phyloP scores from a whole-genome alignment of 2,797 vertebrate genomes.

The Nothura maculosa region DNA sequence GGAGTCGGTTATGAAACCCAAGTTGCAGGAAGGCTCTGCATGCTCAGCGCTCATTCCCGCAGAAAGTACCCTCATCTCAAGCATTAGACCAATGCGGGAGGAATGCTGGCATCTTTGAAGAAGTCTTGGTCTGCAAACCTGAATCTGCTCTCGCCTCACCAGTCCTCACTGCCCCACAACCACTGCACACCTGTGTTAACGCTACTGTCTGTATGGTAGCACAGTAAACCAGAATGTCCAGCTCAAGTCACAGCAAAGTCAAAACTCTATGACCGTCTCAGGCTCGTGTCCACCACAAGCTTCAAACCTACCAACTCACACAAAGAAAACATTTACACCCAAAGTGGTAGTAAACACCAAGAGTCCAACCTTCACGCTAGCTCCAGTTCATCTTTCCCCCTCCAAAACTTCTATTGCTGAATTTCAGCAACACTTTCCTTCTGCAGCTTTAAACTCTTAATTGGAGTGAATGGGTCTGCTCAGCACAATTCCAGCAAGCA shows the following conservation, averaged over 20 bases:
- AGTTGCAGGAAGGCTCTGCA: fast-evolving
- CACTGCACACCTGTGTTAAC: not conserved
- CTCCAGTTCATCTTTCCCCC: not conserved
- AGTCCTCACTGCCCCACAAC: not conserved
- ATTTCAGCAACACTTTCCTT: not conserved
- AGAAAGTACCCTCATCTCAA: not conserved
- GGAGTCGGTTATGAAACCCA: not conserved
- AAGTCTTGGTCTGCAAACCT: not conserved
- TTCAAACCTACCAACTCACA: not conserved
- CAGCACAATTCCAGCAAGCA: not conserved
- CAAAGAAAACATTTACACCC: fast-evolving
- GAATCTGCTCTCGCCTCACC: not conserved
- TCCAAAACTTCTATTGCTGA: not conserved
- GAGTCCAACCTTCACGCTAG: fast-evolving
- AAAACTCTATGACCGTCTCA: not conserved
- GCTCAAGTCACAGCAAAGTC: fast-evolving
- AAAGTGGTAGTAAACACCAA: not conserved
- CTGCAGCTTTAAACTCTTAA: not conserved
- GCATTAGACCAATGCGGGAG: not conserved
- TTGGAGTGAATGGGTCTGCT: not conserved
- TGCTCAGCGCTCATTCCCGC: not conserved
- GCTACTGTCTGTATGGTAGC: fast-evolving
- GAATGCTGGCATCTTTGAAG: not conserved
- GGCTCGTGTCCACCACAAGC: not conserved
- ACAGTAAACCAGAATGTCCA: not conserved